Percentiles rank a stretch among this genome's conserved stretches.
Conservation (phyloP, 2,797 vertebrate genomes). For the Leptatherina wallacei region DNA sequence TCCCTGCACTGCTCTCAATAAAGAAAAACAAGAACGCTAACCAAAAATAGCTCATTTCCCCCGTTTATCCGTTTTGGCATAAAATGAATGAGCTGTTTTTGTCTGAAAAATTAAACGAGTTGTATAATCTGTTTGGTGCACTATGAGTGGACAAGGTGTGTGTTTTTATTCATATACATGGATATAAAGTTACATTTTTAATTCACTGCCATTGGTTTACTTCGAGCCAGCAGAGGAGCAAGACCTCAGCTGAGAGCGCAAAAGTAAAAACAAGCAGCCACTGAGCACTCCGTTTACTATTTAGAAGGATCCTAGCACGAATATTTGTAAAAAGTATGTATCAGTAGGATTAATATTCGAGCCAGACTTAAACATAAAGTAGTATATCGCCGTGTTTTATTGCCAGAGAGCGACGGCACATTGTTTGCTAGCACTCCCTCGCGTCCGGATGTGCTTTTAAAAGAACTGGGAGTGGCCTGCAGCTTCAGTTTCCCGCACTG, state of each 20-base stretch:
- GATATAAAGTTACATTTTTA: conserved; percentile 45
- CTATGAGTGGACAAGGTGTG: background rate
- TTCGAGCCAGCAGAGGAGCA: conserved; percentile 39
- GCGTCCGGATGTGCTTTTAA: conserved; percentile 82
- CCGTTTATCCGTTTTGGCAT: conserved; percentile 8
- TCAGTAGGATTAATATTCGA: background rate
- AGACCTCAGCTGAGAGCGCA: conserved; percentile 45
- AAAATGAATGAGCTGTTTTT: background rate
- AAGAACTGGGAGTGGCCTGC: conserved; percentile 78
- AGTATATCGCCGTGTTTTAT: conserved; percentile 58
- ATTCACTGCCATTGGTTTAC: conserved; percentile 32
- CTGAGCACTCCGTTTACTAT: background rate
- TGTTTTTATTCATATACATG: conserved; percentile 22
- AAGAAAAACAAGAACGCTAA: conserved; percentile 43
- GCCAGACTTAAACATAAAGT: background rate
- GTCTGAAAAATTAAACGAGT: background rate
- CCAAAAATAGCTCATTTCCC: conserved; percentile 27
- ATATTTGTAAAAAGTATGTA: rapidly evolving
- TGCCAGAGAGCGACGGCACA: conserved; percentile 67
- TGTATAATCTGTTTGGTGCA: rapidly evolving
- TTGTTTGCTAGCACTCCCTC: conserved; percentile 82
- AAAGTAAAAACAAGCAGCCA: conserved; percentile 25
- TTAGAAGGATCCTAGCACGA: background rate
- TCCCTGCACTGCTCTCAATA: background rate
- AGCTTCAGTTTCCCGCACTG: conserved; percentile 80